A percentile compares a stretch with the other conserved stretches of the same genome.
Conservation (phyloP, 1,140 invertebrate species). For the Brachionus rubens region DNA sequence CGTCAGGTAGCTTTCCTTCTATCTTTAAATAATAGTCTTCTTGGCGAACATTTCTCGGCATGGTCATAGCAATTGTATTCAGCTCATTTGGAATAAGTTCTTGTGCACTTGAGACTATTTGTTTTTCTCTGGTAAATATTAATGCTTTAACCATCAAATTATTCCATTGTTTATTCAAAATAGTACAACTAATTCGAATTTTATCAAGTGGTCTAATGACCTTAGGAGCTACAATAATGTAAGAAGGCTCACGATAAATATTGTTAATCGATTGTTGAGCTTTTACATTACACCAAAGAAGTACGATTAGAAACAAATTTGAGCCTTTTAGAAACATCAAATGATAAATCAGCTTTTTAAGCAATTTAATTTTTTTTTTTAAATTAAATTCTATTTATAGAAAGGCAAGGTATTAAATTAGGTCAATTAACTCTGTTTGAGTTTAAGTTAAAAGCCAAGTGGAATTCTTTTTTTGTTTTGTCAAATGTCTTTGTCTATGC, state of each 20-base stretch:
- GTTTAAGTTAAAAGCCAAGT: too few relatives aligned
- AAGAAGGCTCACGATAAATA: constrained; percentile 35
- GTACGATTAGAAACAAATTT: too few relatives aligned
- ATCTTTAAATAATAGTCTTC: constrained; percentile 81
- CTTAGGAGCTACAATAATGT: constrained; percentile 27
- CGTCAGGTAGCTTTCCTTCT: constrained; percentile 67
- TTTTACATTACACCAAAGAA: too few relatives aligned
- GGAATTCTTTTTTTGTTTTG: too few relatives aligned
- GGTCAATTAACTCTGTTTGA: too few relatives aligned
- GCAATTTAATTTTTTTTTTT: too few relatives aligned
- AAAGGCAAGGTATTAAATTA: too few relatives aligned
- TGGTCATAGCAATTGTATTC: constrained; percentile 47
- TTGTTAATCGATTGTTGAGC: too few relatives aligned
- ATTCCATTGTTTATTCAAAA: constrained; percentile 33
- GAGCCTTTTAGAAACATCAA: too few relatives aligned
- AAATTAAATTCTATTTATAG: too few relatives aligned
- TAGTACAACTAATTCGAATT: constrained; percentile 21
- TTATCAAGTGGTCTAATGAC: constrained; percentile 26
- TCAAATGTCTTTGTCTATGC: too few relatives aligned
- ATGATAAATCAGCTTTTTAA: too few relatives aligned
- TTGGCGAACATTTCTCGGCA: constrained; percentile 55
- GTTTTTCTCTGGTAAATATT: constrained; percentile 17
- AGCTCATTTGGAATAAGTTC: background rate
- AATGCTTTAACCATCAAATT: constrained; percentile 38
- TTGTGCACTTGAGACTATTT: constrained; percentile 19